These are phyloP conservation scores for Nomada fabriciana DNA, from an alignment of 2,888 invertebrate genomes.

Conservation along the genomic window DNA sequence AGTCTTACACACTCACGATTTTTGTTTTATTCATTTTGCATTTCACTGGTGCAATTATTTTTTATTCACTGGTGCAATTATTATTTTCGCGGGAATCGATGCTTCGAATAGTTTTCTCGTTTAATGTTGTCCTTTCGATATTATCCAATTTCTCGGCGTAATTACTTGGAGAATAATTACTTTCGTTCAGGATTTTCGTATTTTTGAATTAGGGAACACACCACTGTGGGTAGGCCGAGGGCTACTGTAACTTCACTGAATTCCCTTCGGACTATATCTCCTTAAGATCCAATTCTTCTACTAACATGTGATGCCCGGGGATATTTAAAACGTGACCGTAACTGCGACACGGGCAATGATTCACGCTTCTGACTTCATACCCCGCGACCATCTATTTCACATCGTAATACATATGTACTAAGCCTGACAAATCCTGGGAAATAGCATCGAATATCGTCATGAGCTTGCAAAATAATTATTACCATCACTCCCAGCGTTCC, in stretches of 20 bases:
- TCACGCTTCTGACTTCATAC: slow-evolving; percentile 20
- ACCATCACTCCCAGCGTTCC: neutral
- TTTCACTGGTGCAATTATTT: too few species aligned
- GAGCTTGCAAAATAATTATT: neutral
- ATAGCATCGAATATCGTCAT: slow-evolving; percentile 6
- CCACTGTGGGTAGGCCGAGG: neutral
- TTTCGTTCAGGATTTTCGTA: too few species aligned
- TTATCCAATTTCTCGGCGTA: too few species aligned
- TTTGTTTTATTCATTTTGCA: too few species aligned
- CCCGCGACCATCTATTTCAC: slow-evolving; percentile 13
- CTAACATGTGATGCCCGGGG: neutral
- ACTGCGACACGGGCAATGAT: neutral
- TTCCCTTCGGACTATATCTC: neutral
- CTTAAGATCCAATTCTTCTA: neutral
- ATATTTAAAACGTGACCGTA: neutral
- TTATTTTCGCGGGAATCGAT: too few species aligned
- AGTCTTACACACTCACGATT: too few species aligned
- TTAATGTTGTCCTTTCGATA: too few species aligned
- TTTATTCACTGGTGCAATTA: too few species aligned
- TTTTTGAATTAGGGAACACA: too few species aligned
- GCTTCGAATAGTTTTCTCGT: too few species aligned
- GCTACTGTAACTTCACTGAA: neutral
- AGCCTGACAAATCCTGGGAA: slow-evolving; percentile 10
- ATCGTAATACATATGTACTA: neutral
- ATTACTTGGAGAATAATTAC: too few species aligned